Evolutionary conservation across 2,113 vertebrate species (phyloP).

Genomic region (Oreochromis aureus): DNA sequence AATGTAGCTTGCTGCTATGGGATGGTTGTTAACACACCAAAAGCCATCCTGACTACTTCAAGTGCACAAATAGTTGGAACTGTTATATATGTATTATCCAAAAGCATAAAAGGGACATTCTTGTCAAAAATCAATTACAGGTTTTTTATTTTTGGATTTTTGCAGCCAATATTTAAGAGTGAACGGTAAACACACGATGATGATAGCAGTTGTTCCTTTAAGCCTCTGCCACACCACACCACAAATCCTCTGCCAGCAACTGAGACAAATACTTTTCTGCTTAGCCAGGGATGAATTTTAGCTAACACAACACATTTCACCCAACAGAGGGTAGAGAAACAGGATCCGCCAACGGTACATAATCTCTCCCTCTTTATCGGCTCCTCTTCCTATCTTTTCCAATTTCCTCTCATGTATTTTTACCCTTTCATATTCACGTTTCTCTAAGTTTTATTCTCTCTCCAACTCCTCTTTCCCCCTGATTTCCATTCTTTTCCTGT

Average conservation of each 20-base stretch:
- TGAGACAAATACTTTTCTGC: slow-evolving; percentile 25
- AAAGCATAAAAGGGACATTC: background rate
- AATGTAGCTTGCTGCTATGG: background rate
- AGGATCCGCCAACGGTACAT: background rate
- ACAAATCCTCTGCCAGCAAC: slow-evolving; percentile 17
- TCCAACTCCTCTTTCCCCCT: background rate
- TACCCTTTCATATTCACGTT: background rate
- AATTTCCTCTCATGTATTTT: background rate
- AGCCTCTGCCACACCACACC: background rate
- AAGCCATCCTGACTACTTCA: background rate
- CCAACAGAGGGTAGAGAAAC: background rate
- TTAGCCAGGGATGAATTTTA: slow-evolving; percentile 3
- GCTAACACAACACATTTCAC: slow-evolving; percentile 25
- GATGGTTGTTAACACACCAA: background rate
- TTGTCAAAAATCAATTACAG: background rate
- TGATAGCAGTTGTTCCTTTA: background rate
- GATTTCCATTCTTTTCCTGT: background rate
- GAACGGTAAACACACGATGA: background rate
- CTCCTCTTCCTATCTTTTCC: background rate
- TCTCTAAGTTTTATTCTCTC: background rate
- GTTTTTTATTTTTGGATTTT: background rate
- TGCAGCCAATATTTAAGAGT: background rate
- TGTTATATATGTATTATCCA: background rate
- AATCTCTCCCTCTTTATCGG: slow-evolving; percentile 1
- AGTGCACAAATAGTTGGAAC: background rate